Conservation (phyloP, 1,140 invertebrate species). For the Psilanteris sp. region DNA sequence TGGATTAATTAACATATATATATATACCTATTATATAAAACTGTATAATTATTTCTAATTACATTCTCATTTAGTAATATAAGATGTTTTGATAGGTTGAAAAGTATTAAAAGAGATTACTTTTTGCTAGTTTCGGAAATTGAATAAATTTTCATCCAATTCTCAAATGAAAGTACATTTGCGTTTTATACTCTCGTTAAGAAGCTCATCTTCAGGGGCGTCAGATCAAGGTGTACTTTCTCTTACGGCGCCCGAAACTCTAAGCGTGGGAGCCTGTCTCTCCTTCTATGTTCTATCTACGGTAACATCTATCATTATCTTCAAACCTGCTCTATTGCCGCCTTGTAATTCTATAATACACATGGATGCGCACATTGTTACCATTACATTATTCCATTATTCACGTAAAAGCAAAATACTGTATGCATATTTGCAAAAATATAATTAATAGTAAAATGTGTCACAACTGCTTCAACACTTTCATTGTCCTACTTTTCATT, state of each 20-base stretch:
- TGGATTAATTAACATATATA: too few relatives aligned
- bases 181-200: conserved; percentile 67
- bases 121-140: background rate
- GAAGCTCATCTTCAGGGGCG: conserved; percentile 65
- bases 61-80: too few relatives aligned
- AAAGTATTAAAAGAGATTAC: conserved; percentile 4
- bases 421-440: background rate
- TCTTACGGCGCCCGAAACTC: conserved; percentile 67
- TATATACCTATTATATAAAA: too few relatives aligned
- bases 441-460: conserved; percentile 1
- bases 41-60: too few relatives aligned
- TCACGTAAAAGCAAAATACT: too few relatives aligned
- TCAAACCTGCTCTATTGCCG: conserved; percentile 53
- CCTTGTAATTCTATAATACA: conserved; percentile 46
- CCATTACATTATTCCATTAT: conserved; percentile 29
- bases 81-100: too few relatives aligned
- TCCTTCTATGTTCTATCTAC: conserved; percentile 14
- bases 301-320: conserved; percentile 49
- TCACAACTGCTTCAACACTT: conserved; percentile 14
- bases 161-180: conserved; percentile 26
- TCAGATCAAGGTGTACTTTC: conserved; percentile 69
- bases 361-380: conserved; percentile 48
- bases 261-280: conserved; percentile 67
- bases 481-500: conserved; percentile 17
- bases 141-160: conserved; percentile 17